Base-by-base conservation (phyloP, 2,113 vertebrate species). In the Gymnarchus niloticus region DNA sequence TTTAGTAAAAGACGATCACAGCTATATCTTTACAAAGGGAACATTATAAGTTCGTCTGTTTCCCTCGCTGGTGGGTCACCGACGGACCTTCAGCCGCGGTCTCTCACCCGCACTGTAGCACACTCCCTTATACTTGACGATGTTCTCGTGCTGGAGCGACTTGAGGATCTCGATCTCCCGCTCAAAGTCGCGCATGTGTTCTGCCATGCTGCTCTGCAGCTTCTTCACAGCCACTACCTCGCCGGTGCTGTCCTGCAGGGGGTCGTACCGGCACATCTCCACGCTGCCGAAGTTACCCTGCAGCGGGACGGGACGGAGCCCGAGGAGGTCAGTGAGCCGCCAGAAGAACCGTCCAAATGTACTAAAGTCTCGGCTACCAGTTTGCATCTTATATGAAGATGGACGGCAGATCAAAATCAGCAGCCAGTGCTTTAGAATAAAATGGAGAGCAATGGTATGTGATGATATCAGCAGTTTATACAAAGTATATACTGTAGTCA, bases 261-360 rank as follows among this genome's bases (percentile, higher is more conserved):
- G 98, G 91, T 99, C 98, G 41, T 99, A 99, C 0, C 98, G 92
- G 90, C 98, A 99, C 96, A 99, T 96, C 91, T 99, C 98, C 92
- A 99, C 98, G 17, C 97, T 99, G 87, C 98, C 98, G 89, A 99
- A 99, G 91, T 99, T 99, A 9, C 98, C 98, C 98, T 99, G 88
- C 76, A 88, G 44, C 48, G 41, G 44, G 49, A 61, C 21, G 88
- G 83, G 51, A 19, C 57, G 80, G 48, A 9, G 49, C 23, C 41
- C 19, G 0, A 48, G 76, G 37, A 73, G 33, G 7, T 37, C 17
- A 2, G 61, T 69, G 28, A 37, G 5, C 1, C 19, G 61, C 14
- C 14, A 14, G 5, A 33, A 28, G n/a, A 65, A 65, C 59, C 25
- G n/a, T 33, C 59, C n/a, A n/a, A n/a, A n/a, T n/a, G n/a, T n/a